Evolutionary conservation across 2,797 vertebrate genomes (phyloP).

Genomic region (Mormyrus hasselquistii): DNA sequence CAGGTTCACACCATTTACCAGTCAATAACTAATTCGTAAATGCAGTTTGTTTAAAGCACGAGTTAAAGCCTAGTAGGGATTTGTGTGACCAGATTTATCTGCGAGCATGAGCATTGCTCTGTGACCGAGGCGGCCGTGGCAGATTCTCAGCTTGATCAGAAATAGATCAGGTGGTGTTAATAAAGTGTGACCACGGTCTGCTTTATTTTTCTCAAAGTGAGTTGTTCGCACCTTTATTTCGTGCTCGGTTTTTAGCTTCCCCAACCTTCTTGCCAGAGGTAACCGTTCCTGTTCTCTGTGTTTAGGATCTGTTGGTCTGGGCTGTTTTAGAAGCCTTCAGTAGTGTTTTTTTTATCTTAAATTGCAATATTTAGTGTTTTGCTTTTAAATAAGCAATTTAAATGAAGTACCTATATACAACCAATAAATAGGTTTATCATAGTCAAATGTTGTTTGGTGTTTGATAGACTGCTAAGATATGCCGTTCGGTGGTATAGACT

Average conservation of each 20-base stretch:
- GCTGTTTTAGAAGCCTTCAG: not conserved
- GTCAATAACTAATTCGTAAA: not conserved
- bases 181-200: not conserved
- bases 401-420: not conserved
- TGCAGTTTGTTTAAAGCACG: not conserved
- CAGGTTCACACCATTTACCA: not conserved
- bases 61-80: not conserved
- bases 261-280: not conserved
- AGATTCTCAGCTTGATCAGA: not conserved
- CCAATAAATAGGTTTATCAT: not conserved
- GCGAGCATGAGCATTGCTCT: not conserved
- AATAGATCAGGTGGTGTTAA: not conserved
- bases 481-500: not conserved
- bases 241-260: not conserved
- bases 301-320: not conserved
- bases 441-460: not conserved
- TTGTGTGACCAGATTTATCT: not conserved
- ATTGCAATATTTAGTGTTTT: not conserved
- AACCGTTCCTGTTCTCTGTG: not conserved
- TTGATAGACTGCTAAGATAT: not conserved
- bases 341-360: not conserved
- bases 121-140: too few relatives aligned
- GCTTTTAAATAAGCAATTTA: not conserved
- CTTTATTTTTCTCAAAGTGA: not conserved
- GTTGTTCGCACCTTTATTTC: not conserved